Conservation (phyloP, 1,140 invertebrate species). For the Neodiprion virginianus region DNA sequence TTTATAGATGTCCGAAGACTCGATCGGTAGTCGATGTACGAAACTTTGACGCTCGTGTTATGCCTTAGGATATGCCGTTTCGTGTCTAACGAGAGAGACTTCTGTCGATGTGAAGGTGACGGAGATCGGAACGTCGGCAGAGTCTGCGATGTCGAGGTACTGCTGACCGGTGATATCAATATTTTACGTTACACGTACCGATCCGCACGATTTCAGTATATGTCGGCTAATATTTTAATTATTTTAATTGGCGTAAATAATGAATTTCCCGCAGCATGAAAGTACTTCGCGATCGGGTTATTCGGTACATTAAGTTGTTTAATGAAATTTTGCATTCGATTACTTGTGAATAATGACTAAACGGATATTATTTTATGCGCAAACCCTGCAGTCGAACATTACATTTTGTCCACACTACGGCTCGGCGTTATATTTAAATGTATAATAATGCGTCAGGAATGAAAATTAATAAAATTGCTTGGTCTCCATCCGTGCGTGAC, state of each 20-base stretch:
- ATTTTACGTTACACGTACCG: slow-evolving; percentile 27
- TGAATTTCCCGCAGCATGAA: slow-evolving; percentile 28
- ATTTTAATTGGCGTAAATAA: slow-evolving; percentile 54
- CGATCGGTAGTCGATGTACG: no score
- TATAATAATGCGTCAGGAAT: neutral
- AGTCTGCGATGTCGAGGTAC: neutral
- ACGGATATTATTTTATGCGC: neutral
- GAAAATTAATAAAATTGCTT: neutral
- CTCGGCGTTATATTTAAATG: neutral
- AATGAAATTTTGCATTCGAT: slow-evolving; percentile 59
- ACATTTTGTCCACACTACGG: neutral
- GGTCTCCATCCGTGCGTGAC: neutral
- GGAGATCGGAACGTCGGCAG: neutral
- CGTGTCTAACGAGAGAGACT: no score
- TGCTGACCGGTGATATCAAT: neutral
- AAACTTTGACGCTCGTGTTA: no score
- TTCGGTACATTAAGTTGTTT: slow-evolving; percentile 59
- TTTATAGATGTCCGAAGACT: no score
- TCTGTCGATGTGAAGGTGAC: no score
- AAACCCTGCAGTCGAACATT: neutral
- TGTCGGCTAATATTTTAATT: slow-evolving; percentile 50
- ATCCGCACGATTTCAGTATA: slow-evolving; percentile 45
- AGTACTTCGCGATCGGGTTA: slow-evolving; percentile 43
- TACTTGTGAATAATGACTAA: slow-evolving; percentile 25
- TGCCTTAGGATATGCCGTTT: no score